Conservation (phyloP, 2,113 vertebrate genomes). For the Peromyscus maniculatus region DNA sequence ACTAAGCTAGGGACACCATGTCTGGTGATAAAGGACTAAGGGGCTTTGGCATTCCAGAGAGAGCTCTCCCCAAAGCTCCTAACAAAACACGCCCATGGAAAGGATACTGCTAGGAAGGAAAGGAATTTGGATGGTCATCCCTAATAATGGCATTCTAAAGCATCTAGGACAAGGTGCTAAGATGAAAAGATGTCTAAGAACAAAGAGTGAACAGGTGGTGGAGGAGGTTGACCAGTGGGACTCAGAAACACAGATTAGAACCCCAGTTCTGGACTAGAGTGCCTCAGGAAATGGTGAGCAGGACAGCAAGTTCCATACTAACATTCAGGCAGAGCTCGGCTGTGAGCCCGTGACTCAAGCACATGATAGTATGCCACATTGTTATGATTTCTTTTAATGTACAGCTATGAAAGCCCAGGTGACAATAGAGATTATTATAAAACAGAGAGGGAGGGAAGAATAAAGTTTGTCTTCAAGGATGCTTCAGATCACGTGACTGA, state of each 20-base stretch:
- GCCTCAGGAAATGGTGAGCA: slow-evolving; percentile 29
- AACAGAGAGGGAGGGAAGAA: not conserved
- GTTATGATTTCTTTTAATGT: not conserved
- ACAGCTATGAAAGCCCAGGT: not conserved
- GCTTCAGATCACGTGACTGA: not conserved
- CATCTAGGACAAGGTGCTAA: not conserved
- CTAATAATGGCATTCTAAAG: not conserved
- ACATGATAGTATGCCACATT: accelerated
- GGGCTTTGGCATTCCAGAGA: not conserved
- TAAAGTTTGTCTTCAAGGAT: not conserved
- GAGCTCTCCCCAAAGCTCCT: not conserved
- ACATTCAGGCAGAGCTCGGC: slow-evolving; percentile 47
- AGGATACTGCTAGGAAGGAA: not conserved
- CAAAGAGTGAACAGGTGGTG: not conserved
- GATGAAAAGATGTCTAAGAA: slow-evolving; percentile 7
- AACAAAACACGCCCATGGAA: not conserved
- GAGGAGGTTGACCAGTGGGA: not conserved
- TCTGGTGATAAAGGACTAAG: not conserved
- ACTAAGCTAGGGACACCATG: not conserved
- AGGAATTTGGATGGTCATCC: not conserved
- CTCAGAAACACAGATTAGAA: slow-evolving; percentile 20
- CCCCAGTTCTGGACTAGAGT: slow-evolving; percentile 17
- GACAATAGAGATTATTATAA: not conserved
- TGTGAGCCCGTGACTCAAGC: not conserved
- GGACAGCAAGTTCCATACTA: not conserved